Evolutionary conservation across 1,140 invertebrate species (phyloP).

Genomic region (Hylaeus anthracinus): DNA sequence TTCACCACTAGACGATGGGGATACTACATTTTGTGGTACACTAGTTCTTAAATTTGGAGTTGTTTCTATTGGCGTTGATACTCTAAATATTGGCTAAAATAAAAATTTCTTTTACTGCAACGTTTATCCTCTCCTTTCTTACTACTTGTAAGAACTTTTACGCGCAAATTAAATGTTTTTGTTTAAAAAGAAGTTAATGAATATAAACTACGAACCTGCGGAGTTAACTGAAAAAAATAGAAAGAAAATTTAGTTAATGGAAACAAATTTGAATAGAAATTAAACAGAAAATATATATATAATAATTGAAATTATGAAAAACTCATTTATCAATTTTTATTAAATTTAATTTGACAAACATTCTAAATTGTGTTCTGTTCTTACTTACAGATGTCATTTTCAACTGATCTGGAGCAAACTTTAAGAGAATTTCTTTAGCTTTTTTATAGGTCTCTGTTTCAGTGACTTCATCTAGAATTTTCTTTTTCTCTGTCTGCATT

Average conservation of each 20-base stretch:
- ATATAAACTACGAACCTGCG: constrained; percentile 58
- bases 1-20: constrained; percentile 46
- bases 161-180: not conserved
- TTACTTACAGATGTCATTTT: constrained; percentile 73
- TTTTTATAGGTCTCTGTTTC: constrained; percentile 99
- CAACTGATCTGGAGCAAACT: constrained; percentile 89
- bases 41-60: constrained; percentile 66
- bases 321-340: constrained; percentile 1
- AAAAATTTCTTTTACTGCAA: constrained; percentile 27
- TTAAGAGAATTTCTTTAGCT: constrained; percentile 94
- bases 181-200: not conserved
- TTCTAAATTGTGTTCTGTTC: not conserved
- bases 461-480: constrained; percentile 97
- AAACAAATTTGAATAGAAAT: constrained; percentile 12
- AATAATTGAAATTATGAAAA: constrained; percentile 12
- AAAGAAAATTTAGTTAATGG: constrained; percentile 27
- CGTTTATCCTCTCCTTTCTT: not conserved
- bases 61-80: constrained; percentile 57
- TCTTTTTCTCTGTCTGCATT: constrained; percentile 91
- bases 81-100: constrained; percentile 58
- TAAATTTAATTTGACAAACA: not conserved
- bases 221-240: constrained; percentile 66
- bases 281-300: not conserved
- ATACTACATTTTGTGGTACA: constrained; percentile 49
- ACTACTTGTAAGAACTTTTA: not conserved